phyloP scores from a whole-genome alignment of 2,797 vertebrate species.

The Lates japonicus region DNA sequence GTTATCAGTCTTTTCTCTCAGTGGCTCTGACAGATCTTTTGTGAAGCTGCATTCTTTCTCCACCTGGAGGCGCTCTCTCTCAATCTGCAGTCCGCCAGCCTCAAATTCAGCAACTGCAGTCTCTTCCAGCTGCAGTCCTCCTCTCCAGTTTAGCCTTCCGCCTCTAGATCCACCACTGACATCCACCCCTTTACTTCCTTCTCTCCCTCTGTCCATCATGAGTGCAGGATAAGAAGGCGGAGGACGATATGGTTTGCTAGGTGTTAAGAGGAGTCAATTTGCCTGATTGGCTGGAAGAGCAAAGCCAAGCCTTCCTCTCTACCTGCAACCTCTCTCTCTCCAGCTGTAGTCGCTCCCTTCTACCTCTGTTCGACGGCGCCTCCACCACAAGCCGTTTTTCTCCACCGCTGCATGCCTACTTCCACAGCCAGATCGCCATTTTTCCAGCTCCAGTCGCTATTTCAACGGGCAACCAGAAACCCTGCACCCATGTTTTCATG shows the following conservation, averaged over 20 bases:
- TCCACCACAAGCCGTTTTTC: constrained; percentile 91
- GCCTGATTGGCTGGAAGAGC: constrained; percentile 74
- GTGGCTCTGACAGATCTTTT: constrained; percentile 68
- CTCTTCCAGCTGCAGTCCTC: constrained; percentile 94
- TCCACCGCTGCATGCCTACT: constrained; percentile 92
- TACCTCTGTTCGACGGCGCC: constrained; percentile 87
- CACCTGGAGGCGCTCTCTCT: constrained; percentile 94
- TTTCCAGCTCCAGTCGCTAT: constrained; percentile 93
- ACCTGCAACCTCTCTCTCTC: constrained; percentile 88
- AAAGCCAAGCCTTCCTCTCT: constrained; percentile 84
- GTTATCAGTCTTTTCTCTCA: constrained; percentile 20
- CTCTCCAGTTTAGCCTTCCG: constrained; percentile 92
- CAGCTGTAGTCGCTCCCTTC: constrained; percentile 91
- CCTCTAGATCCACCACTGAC: constrained; percentile 88
- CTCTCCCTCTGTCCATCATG: constrained; percentile 79
- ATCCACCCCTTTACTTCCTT: constrained; percentile 86
- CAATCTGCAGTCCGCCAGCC: constrained; percentile 92
- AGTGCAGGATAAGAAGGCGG: constrained; percentile 63
- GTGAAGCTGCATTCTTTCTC: constrained; percentile 90
- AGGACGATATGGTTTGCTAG: constrained; percentile 70
- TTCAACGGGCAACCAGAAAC: constrained; percentile 89
- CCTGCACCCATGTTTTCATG: constrained; percentile 74
- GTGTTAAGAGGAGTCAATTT: constrained; percentile 55
- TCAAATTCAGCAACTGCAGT: constrained; percentile 95
- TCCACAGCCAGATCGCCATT: constrained; percentile 93